These are phyloP conservation scores for Alca torda DNA, from an alignment of 2,797 vertebrate genomes.

Conservation along the genomic window DNA sequence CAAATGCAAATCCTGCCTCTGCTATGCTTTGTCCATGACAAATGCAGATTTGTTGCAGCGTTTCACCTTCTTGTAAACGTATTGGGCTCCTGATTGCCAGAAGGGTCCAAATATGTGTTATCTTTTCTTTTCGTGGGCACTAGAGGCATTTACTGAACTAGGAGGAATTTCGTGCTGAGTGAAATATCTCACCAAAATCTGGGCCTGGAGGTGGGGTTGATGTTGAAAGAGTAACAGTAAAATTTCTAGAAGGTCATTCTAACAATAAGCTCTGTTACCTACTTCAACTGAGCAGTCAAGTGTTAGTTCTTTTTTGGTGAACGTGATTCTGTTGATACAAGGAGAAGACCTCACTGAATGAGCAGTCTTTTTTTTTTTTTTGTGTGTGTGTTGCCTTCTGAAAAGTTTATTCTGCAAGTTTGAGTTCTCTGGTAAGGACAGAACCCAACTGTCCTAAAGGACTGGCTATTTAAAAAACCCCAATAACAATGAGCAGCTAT, in stretches of 20 bases:
- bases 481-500: background rate
- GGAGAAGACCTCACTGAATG: background rate
- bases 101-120: background rate
- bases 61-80: background rate
- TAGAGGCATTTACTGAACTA: background rate
- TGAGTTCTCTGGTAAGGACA: background rate
- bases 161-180: background rate
- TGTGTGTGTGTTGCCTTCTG: background rate
- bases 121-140: background rate
- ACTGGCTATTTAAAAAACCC: background rate
- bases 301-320: background rate
- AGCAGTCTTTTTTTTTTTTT: background rate
- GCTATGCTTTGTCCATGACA: background rate
- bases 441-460: background rate
- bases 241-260: background rate
- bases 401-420: background rate
- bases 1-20: background rate
- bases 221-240: background rate
- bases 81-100: background rate
- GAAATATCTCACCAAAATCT: background rate
- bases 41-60: background rate
- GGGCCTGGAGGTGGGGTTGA: background rate
- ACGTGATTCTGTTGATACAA: background rate
- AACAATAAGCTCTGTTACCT: background rate
- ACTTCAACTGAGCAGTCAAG: background rate